phyloP scores from a whole-genome alignment of 2,888 invertebrate genomes.

The Pandemis cinnamomeana region DNA sequence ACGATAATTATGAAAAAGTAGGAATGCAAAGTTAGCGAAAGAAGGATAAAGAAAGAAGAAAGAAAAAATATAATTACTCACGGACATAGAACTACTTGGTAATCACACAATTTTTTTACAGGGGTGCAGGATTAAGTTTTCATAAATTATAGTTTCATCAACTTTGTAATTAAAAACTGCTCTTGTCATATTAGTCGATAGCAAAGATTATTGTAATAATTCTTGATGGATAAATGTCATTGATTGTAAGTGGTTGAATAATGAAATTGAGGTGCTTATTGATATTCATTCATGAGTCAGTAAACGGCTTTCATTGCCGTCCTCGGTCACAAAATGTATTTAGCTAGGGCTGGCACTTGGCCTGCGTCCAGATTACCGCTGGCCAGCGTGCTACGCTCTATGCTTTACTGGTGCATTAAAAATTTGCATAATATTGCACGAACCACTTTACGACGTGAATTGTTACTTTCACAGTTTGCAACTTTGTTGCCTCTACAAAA shows the following conservation, averaged over 20 bases:
- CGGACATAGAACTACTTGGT: background rate
- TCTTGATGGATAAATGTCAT: background rate
- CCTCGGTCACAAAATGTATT: conserved; percentile 16
- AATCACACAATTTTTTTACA: background rate
- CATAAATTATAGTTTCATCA: background rate
- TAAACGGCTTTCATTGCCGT: conserved; percentile 41
- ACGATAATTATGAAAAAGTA: background rate
- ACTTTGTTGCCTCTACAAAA: background rate
- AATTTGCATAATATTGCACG: conserved; percentile 25
- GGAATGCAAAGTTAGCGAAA: background rate
- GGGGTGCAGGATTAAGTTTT: background rate
- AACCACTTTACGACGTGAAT: conserved; percentile 1
- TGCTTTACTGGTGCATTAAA: conserved; percentile 14
- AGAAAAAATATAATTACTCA: background rate
- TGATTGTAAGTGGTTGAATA: background rate
- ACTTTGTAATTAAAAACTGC: too few relatives aligned
- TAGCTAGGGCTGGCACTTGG: conserved; percentile 33
- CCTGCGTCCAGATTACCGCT: conserved; percentile 16
- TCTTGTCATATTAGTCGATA: too few relatives aligned
- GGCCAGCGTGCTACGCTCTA: background rate
- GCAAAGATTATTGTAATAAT: background rate
- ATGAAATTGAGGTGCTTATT: conserved; percentile 39
- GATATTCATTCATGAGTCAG: conserved; percentile 47
- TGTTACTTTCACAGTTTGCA: background rate
- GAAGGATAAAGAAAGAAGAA: background rate